These are phyloP conservation scores for Donacobius atricapilla DNA, from an alignment of 2,113 vertebrate species.

Conservation along the genomic window DNA sequence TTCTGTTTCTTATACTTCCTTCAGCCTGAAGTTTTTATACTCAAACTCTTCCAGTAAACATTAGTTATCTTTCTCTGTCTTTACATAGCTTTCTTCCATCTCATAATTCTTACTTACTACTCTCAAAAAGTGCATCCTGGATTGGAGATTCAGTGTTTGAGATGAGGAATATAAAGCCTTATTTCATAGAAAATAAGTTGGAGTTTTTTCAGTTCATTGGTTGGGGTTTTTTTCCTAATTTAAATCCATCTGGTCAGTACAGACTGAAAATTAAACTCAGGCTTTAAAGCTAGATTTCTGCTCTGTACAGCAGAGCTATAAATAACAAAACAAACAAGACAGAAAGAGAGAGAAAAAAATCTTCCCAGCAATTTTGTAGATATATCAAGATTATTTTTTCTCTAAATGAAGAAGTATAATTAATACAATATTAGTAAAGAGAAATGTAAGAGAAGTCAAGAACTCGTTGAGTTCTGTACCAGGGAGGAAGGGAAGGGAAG, in stretches of 20 bases:
- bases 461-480: neutral
- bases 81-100: neutral
- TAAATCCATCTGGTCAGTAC: neutral
- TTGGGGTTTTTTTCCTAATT: neutral
- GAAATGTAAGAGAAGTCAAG: neutral
- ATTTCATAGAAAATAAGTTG: neutral
- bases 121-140: neutral
- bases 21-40: neutral
- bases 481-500: neutral
- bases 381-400: neutral
- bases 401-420: neutral
- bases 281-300: neutral
- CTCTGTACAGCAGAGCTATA: neutral
- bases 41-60: neutral
- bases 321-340: neutral
- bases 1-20: neutral
- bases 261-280: neutral
- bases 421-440: neutral
- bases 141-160: neutral
- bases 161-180: neutral
- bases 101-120: neutral
- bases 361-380: neutral
- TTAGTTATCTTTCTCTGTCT: neutral
- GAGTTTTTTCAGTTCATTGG: accelerated
- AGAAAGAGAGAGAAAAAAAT: neutral